Conservation (phyloP, 2,797 vertebrate genomes). For the Eidolon dupreanum region DNA sequence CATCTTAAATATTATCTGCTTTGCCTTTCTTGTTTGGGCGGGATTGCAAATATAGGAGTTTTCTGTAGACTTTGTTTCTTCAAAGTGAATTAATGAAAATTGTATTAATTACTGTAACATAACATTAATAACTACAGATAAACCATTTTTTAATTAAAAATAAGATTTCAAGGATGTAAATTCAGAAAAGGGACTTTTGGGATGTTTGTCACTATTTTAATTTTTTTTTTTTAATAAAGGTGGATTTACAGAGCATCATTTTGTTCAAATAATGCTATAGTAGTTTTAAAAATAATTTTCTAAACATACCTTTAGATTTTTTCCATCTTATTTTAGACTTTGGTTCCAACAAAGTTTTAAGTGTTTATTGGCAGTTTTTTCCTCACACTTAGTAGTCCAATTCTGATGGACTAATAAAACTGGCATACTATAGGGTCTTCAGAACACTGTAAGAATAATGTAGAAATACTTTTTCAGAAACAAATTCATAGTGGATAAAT, state of each 20-base stretch:
- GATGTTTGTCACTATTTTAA: neutral
- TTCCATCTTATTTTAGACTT: neutral
- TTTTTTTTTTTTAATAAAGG: slow-evolving; percentile 22
- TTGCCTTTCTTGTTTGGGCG: slow-evolving; percentile 31
- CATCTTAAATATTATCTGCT: neutral
- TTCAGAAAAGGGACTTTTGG: slow-evolving; percentile 47
- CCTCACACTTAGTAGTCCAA: neutral
- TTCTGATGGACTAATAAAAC: slow-evolving; percentile 13
- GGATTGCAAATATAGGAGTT: slow-evolving; percentile 19
- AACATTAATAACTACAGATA: slow-evolving; percentile 65
- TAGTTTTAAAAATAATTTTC: slow-evolving; percentile 21
- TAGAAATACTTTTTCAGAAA: neutral
- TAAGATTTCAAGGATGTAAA: slow-evolving; percentile 65
- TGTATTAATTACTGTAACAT: slow-evolving; percentile 55
- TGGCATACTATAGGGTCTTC: neutral
- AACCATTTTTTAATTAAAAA: slow-evolving; percentile 61
- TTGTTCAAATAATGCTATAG: neutral
- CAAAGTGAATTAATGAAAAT: slow-evolving; percentile 71
- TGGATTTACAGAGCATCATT: neutral
- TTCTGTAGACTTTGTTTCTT: slow-evolving; percentile 26
- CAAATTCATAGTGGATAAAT: neutral
- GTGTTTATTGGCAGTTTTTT: neutral
- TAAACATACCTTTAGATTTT: neutral
- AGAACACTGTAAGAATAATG: neutral
- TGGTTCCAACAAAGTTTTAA: neutral